Evolutionary conservation across 1,140 invertebrate species (phyloP), one percentile per base, ranked within the genome.

Genomic region (Copidosoma floridanum): DNA sequence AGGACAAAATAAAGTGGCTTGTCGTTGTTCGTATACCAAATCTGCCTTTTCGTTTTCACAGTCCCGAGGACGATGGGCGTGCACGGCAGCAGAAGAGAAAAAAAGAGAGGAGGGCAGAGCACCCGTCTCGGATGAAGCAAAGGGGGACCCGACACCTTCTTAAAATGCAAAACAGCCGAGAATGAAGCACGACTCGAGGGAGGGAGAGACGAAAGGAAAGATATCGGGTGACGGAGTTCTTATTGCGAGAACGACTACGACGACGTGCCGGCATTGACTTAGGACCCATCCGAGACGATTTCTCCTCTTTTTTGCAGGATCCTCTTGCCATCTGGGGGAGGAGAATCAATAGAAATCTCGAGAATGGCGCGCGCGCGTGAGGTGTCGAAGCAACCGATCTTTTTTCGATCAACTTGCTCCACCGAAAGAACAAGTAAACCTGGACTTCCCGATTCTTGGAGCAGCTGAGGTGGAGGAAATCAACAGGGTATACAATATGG

Each of bases 101-200:
- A 37, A 37, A 37, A 37, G 14, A 37, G 14, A 37, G 32, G 14
- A 37, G 56, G 47, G 63, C 59, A 60, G 63, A 51, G 23, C 20
- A 57, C 24, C 59, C 63, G 65, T 65, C 65, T 68, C 69, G 63
- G 66, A 57, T 69, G 71, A 63, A 70, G 69, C 71, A 61, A 70
- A 71, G 69, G 68, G 66, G 68, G 71, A 71, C 71, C 68, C 67
- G 67, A 74, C 72, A 77, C 68, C 76, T 78, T 78, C 68, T 79
- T 77, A 78, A 79, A 77, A 78, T 79, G 76, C 74, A 78, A 78
- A 78, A 80, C 76, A 77, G 72, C 63, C 69, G 67, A 1, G 18
- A 35, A 24, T 61, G 46, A 62, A 61, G 56, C 63, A 43, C 24
- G 59, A 63, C 56, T 58, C 16, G 38, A 46, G 41, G 32, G 37